A percentile compares a stretch with the other conserved stretches of the same genome.
phyloP scores from a whole-genome alignment of 2,797 vertebrate genomes.

The Pteropus rufus region DNA sequence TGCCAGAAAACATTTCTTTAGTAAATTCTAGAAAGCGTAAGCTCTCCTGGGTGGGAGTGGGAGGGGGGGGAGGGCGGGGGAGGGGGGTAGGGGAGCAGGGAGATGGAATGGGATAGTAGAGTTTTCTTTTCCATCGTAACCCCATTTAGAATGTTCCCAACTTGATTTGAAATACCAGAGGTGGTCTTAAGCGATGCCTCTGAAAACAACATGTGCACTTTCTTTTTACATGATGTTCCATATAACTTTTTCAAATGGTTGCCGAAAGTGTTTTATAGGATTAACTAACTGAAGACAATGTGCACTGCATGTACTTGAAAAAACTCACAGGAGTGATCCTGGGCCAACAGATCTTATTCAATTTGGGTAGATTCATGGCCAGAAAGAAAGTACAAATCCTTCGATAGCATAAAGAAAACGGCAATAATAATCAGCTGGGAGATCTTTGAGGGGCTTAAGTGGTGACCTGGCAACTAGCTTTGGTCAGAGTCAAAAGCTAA shows the following conservation, averaged over 20 bases:
- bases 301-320: neutral
- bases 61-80: too few species aligned
- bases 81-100: too few species aligned
- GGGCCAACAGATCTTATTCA: neutral
- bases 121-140: neutral
- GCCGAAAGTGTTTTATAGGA: neutral
- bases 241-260: conserved; percentile 4
- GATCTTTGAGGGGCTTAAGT: neutral
- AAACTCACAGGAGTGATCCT: neutral
- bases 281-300: conserved; percentile 32
- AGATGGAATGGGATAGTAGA: neutral
- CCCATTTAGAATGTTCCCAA: neutral
- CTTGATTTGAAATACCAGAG: neutral
- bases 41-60: neutral
- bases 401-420: neutral
- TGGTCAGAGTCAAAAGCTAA: conserved; percentile 47
- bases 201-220: neutral
- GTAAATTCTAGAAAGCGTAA: neutral
- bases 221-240: neutral
- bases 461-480: neutral
- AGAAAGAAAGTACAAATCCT: conserved; percentile 18
- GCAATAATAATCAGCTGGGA: neutral
- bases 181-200: neutral
- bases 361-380: neutral
- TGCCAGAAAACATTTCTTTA: neutral